Conservation (phyloP, 2,113 vertebrate genomes). For the Thinocorus orbignyianus region DNA sequence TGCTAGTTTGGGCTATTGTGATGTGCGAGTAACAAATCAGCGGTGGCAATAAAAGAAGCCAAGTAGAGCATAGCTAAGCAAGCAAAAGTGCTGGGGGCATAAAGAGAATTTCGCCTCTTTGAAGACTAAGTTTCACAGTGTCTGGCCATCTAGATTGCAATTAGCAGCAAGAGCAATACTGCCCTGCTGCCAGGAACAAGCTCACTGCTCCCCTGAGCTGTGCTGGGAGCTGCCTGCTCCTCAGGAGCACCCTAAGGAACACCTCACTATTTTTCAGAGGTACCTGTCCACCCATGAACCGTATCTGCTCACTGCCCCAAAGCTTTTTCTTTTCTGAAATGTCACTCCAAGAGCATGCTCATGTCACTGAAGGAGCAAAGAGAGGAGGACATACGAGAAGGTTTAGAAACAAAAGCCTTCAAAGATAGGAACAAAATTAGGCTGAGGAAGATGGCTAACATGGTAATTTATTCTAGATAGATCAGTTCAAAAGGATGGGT, state of each 20-base stretch:
- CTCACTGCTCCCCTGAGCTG: not conserved
- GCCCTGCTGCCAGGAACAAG: not conserved
- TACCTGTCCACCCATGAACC: fast-evolving
- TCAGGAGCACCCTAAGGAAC: not conserved
- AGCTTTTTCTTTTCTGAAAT: not conserved
- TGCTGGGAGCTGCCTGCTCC: not conserved
- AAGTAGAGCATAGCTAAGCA: not conserved
- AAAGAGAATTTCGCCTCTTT: not conserved
- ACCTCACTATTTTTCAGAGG: not conserved
- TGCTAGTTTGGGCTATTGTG: not conserved
- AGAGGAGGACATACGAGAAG: not conserved
- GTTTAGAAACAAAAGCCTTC: not conserved
- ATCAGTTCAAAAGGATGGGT: constrained; percentile 26
- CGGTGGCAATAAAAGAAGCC: not conserved
- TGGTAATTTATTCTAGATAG: constrained; percentile 21
- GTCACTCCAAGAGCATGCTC: not conserved
- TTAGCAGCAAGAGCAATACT: not conserved
- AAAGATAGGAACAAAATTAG: constrained; percentile 13
- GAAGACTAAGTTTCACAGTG: not conserved
- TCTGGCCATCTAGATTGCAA: not conserved
- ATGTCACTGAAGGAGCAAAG: not conserved
- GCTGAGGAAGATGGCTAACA: constrained; percentile 42
- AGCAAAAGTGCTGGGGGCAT: not conserved
- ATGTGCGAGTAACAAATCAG: not conserved
- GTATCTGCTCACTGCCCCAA: not conserved